Conservation (phyloP, 2,888 invertebrate genomes). For the Mesoligia furuncula region DNA sequence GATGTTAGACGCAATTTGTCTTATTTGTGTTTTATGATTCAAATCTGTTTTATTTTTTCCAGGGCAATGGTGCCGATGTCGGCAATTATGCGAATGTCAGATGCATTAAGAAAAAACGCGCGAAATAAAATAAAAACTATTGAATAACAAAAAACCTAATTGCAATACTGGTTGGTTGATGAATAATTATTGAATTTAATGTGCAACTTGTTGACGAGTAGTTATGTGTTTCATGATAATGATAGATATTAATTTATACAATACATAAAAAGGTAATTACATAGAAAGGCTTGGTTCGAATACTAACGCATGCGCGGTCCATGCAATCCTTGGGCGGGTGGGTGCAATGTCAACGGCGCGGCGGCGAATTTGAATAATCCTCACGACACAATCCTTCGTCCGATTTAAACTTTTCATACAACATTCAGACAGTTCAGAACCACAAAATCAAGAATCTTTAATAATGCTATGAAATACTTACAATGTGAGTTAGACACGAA, state of each 20-base stretch:
- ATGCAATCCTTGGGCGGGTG: neutral
- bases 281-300: neutral
- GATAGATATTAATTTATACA: neutral
- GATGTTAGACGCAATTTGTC: neutral
- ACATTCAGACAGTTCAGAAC: neutral
- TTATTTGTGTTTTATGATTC: neutral
- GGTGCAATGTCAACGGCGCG: neutral
- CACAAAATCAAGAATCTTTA: neutral
- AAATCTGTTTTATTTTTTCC: neutral
- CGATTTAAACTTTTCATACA: neutral
- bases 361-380: neutral
- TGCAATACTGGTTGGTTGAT: neutral
- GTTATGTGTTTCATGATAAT: neutral
- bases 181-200: neutral
- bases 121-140: neutral
- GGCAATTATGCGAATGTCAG: neutral
- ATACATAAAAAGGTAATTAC: too few relatives aligned
- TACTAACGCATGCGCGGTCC: neutral
- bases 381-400: neutral
- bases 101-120: neutral
- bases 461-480: conserved; percentile 2
- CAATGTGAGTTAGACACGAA: neutral
- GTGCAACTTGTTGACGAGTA: neutral
- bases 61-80: neutral
- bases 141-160: neutral